Evolutionary conservation across 2,888 invertebrate genomes (phyloP).

Genomic region (Clepsis dumicolana): DNA sequence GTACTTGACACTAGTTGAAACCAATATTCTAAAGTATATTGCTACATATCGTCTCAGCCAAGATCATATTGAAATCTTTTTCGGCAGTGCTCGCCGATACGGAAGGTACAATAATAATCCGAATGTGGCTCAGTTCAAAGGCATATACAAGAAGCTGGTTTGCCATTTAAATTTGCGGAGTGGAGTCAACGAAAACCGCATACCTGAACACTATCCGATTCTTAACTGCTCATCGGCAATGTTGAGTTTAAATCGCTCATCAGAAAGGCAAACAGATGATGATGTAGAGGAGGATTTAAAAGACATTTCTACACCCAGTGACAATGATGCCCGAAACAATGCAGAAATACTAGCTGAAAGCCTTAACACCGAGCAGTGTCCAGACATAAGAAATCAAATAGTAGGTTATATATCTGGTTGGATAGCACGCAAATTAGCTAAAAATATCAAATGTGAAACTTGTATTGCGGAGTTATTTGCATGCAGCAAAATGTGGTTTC

Average conservation of each 20-base stretch:
- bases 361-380: conserved; percentile 8
- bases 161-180: too few species aligned
- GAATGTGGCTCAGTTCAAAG: too few species aligned
- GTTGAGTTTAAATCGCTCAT: conserved; percentile 7
- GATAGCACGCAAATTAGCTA: conserved; percentile 36
- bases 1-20: too few species aligned
- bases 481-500: conserved; percentile 40
- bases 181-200: too few species aligned
- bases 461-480: conserved; percentile 38
- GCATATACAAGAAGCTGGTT: too few species aligned
- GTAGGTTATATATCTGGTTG: conserved; percentile 45
- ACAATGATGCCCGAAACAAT: conserved; percentile 24
- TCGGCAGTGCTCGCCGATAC: too few species aligned
- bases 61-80: too few species aligned
- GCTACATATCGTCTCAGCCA: too few species aligned
- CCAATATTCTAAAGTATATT: too few species aligned
- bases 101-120: too few species aligned
- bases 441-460: conserved; percentile 43
- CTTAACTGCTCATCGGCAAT: conserved; percentile 33
- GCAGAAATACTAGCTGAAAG: conserved; percentile 1
- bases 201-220: conserved; percentile 39
- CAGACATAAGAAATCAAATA: conserved; percentile 33
- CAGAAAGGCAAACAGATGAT: conserved; percentile 4
- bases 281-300: neutral
- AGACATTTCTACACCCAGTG: conserved; percentile 12